Base-by-base conservation (phyloP, 1,140 invertebrate species). In the Pseudomyrmex concolor region DNA sequence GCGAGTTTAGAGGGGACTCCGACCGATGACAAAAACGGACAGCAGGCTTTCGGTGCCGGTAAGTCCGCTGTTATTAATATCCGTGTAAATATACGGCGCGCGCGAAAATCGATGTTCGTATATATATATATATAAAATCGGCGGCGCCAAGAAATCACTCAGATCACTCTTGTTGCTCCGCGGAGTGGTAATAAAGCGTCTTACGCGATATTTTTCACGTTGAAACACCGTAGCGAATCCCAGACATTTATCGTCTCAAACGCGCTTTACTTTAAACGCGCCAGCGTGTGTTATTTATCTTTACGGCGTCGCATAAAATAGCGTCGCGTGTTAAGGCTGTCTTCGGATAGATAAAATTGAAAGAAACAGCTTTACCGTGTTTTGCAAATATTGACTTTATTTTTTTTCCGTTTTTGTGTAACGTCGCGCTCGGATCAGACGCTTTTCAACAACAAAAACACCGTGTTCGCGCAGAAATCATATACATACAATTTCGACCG, bases 21-120 rank as follows among this genome's bases (percentile, higher is more conserved):
- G 77, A 96, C 96, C 78, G 97, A 97, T 86, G 97, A 97, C 89
- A 96, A 97, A 91, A 96, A 97, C 76, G 96, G 95, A 86, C 96
- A 96, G 87, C 94, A 94, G 84, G 86, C 93, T 50, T 97, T 97
- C 91, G 97, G 97, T 91, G 97, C 96, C 92, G 97, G 97, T 97
- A 95, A 95, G 95, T 94, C 85, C n/a, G 2, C 13, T 19, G 5
- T 13, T 25, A 68, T 48, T 70, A 78, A 66, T 70, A n/a, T 43
- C 34, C 34, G 34, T 34, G 34, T 34, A 12, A n/a, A 68, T 45
- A 19, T 22, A 70, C 2, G n/a, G 15, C 67, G 12, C 22, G 8
- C 57, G 48, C 4, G 12, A 70, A 8, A 60, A 76, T 76, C n/a
- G 48, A 76, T 76, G n/a, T 12, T 2, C n/a, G 70, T 15, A 45